A percentile compares a stretch with the other conserved stretches of the same genome.
These are phyloP conservation scores for Heliconius erato DNA, from an alignment of 2,888 invertebrate species.

Conservation along the genomic window DNA sequence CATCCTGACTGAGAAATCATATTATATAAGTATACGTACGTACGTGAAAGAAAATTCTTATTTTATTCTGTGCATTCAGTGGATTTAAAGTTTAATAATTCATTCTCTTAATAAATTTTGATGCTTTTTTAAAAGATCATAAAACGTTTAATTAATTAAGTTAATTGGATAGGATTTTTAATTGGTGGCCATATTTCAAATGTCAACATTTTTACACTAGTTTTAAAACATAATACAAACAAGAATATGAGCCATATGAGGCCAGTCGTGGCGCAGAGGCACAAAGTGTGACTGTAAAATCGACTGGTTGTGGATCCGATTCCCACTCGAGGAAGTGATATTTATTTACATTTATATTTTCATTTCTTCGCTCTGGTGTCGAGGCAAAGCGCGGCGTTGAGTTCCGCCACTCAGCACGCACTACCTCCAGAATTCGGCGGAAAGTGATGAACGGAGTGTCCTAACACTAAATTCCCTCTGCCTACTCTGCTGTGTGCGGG, in stretches of 20 bases:
- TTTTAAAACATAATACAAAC: too few relatives aligned
- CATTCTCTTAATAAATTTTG: neutral
- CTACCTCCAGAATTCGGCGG: too few relatives aligned
- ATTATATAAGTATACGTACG: neutral
- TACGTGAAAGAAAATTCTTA: slow-evolving; percentile 12
- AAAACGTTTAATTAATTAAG: slow-evolving; percentile 14
- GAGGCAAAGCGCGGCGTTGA: too few relatives aligned
- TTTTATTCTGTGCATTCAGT: neutral
- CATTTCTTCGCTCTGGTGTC: too few relatives aligned
- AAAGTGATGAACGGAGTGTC: too few relatives aligned
- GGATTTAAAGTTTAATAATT: neutral
- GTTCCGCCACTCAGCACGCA: too few relatives aligned
- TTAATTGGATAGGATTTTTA: slow-evolving; percentile 9
- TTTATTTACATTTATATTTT: neutral
- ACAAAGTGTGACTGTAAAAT: too few relatives aligned
- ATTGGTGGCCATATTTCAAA: neutral
- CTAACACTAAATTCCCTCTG: neutral
- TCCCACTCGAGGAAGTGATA: too few relatives aligned
- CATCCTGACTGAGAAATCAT: slow-evolving; percentile 43
- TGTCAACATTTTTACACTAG: neutral
- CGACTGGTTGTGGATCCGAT: too few relatives aligned
- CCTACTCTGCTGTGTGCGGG: neutral
- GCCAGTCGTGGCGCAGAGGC: too few relatives aligned
- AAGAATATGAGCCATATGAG: too few relatives aligned
- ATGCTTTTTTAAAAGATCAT: neutral